phyloP scores from a whole-genome alignment of 2,113 vertebrate genomes.

The Anoura caudifer region DNA sequence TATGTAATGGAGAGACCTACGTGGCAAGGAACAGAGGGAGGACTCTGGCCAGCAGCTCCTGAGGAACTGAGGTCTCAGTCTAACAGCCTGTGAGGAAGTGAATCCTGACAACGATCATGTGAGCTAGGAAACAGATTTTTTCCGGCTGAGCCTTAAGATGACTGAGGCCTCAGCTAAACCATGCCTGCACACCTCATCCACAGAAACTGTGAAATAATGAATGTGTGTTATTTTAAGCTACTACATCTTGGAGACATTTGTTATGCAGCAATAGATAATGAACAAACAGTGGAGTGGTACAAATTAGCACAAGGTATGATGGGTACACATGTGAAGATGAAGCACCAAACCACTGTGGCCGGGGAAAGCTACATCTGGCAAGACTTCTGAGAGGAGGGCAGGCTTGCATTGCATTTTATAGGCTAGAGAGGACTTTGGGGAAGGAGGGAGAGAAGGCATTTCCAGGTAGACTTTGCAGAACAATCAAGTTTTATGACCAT shows the following conservation, averaged over 20 bases:
- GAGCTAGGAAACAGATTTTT: neutral
- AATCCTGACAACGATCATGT: neutral
- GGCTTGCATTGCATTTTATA: neutral
- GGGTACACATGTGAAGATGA: neutral
- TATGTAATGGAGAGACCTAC: neutral
- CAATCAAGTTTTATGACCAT: neutral
- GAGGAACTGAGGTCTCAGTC: conserved; percentile 4
- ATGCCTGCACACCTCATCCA: neutral
- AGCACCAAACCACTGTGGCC: accelerated
- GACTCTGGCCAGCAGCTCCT: neutral
- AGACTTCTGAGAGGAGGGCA: neutral
- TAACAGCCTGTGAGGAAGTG: neutral
- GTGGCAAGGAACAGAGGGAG: neutral
- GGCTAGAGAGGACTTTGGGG: neutral
- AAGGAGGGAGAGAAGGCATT: neutral
- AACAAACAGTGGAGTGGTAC: neutral
- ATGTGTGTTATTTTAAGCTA: neutral
- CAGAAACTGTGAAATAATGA: neutral
- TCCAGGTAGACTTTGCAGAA: neutral
- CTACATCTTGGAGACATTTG: neutral
- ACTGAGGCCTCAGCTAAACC: neutral
- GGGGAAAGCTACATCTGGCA: neutral
- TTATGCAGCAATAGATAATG: neutral
- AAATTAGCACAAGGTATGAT: neutral
- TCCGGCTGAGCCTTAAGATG: neutral